Evolutionary conservation across 2,888 invertebrate species (phyloP).

Genomic region (Lithosia quadra): DNA sequence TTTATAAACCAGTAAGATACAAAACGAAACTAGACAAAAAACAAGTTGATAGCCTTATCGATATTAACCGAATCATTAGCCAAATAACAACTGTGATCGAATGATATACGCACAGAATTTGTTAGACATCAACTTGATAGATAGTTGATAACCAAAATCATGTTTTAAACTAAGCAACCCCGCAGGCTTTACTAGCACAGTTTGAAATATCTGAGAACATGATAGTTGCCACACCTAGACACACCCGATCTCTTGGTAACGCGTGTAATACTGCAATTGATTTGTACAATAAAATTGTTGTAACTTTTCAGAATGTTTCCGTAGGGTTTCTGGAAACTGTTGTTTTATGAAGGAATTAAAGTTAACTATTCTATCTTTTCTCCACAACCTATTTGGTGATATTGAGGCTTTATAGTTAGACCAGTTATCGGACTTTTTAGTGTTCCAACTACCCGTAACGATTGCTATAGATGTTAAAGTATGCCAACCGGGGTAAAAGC

Average conservation of each 20-base stretch:
- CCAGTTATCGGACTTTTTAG: too few species aligned
- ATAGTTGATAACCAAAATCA: conserved; percentile 30
- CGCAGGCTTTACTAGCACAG: conserved; percentile 24
- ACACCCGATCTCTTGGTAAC: conserved; percentile 18
- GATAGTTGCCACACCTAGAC: conserved; percentile 21
- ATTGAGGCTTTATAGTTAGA: too few species aligned
- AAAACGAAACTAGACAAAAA: background rate
- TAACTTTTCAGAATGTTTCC: background rate
- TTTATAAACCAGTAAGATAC: background rate
- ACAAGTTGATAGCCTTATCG: conserved; percentile 6
- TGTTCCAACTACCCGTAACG: too few species aligned
- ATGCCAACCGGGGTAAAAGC: too few species aligned
- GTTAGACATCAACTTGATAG: conserved; percentile 28
- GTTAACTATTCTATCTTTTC: too few species aligned
- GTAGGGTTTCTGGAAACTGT: background rate
- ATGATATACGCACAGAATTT: conserved; percentile 16
- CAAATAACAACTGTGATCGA: conserved; percentile 21
- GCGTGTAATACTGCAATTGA: conserved; percentile 18
- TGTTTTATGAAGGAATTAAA: too few species aligned
- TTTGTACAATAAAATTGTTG: conserved; percentile 19
- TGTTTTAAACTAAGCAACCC: conserved; percentile 38
- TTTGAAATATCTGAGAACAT: conserved; percentile 15
- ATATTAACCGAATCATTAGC: conserved; percentile 18
- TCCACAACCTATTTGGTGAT: too few species aligned
- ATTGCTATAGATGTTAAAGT: too few species aligned